Base-by-base conservation (phyloP, 1,140 invertebrate species). In the Triops longicaudatus region DNA sequence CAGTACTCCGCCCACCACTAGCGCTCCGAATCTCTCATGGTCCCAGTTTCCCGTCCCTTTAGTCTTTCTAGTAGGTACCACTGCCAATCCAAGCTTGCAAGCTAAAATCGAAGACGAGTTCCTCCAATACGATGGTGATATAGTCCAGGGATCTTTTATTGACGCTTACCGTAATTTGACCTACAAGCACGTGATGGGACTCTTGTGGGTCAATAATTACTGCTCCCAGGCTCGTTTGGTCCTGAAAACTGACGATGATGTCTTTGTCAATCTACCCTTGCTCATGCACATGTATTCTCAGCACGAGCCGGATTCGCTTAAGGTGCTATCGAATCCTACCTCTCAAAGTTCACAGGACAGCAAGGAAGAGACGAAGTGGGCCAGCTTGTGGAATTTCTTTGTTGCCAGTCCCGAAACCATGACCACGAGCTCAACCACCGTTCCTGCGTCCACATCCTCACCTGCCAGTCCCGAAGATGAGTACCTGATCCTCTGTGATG, bases 131-230 rank as follows among this genome's bases (percentile, higher is more conserved):
- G 50, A 22, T 81, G 84, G 86, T 22, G 93, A 96, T 82, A 86
- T 95, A 76, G 87, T 95, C 31, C 91, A 93, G 83, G 92, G 92
- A 31, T 89, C 88, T 80, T 95, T 94, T 83, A 77, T 87, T 10
- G 93, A 95, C 85, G 86, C 87, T 43, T 96, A 95, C 82, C 87
- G 90, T 79, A 96, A 95, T 84, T 88, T 96, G 84, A 95, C 93
- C 1, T 93, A 94, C 81, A 96, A 96, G 84, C 92, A 94, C 83
- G 89, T 92, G 6, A 92, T 93, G 88, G 90, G 88, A 1, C 87
- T 95, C 17, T 92, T 92, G 82, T 96, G 92, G 90, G 88, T 89
- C 72, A 86, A 88, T 9, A 89, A 90, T 81, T 87, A 90, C 17
- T 89, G 85, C 82, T 79, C 80, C 79, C 85, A 87, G 79, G 91